A percentile compares a stretch with the other conserved stretches of the same genome.
Conservation (phyloP, 2,888 invertebrate genomes). For the Acanthococcus lagerstroemiae region DNA sequence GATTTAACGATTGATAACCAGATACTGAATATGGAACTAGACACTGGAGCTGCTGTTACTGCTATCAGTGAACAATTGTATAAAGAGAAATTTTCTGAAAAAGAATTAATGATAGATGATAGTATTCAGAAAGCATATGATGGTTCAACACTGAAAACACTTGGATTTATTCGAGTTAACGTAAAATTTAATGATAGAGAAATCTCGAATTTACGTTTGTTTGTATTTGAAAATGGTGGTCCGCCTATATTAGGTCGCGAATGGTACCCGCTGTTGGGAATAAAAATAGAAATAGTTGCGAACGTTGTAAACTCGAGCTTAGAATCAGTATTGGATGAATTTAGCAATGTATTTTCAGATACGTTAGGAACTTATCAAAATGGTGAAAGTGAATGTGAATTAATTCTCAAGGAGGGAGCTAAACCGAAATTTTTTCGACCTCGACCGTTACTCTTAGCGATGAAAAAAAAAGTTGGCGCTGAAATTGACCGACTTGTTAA, state of each 20-base stretch:
- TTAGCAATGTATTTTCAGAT: slow-evolving; percentile 9
- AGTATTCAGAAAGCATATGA: background rate
- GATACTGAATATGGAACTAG: slow-evolving; percentile 3
- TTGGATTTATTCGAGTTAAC: background rate
- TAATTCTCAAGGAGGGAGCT: background rate
- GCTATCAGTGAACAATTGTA: background rate
- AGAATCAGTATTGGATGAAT: background rate
- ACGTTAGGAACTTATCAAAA: slow-evolving; percentile 10
- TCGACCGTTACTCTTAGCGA: background rate
- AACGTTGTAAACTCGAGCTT: background rate
- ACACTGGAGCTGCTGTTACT: slow-evolving; percentile 7
- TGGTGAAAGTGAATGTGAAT: background rate
- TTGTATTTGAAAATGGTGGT: slow-evolving; percentile 13
- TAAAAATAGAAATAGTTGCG: slow-evolving; percentile 5
- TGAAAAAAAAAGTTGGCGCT: slow-evolving; percentile 4
- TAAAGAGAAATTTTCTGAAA: slow-evolving; percentile 1
- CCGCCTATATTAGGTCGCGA: slow-evolving; percentile 13
- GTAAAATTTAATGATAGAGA: background rate
- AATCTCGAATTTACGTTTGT: background rate
- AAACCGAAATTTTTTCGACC: slow-evolving; percentile 13
- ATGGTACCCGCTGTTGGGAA: slow-evolving; percentile 6
- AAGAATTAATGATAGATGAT: background rate
- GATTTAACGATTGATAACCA: background rate
- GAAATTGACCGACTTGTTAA: background rate
- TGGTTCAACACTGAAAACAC: background rate